Percentiles rank a stretch among this genome's conserved stretches.
Evolutionary conservation across 2,797 vertebrate species (phyloP).

Genomic region (Pelodytes ibericus): DNA sequence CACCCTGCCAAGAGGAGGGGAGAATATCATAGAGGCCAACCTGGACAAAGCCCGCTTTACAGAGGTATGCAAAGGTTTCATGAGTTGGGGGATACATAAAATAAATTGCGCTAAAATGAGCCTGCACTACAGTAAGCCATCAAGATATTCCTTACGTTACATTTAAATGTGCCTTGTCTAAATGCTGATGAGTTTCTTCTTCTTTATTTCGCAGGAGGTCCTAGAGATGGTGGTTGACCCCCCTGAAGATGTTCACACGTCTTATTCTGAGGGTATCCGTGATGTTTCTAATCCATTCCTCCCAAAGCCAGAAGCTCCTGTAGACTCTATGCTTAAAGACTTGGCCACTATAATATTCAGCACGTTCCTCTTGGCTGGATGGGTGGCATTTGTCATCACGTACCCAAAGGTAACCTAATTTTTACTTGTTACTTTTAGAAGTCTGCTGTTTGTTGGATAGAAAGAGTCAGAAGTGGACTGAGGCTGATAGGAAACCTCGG

Average conservation of each 20-base stretch:
- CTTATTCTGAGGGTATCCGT: slow-evolving; percentile 73
- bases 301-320: slow-evolving; percentile 79
- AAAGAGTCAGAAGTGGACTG: no score
- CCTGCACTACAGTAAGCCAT: no score
- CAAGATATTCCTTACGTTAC: no score
- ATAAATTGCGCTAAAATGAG: background rate
- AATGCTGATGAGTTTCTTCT: background rate
- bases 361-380: slow-evolving; percentile 93
- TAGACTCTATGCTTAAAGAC: slow-evolving; percentile 95
- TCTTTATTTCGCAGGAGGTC: slow-evolving; percentile 65
- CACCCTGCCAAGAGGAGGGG: slow-evolving; percentile 84
- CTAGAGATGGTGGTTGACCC: slow-evolving; percentile 78
- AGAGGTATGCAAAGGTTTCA: slow-evolving; percentile 51
- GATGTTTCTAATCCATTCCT: slow-evolving; percentile 67
- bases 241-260: slow-evolving; percentile 68
- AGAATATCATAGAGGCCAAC: slow-evolving; percentile 88
- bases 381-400: slow-evolving; percentile 94
- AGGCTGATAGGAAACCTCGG: background rate
- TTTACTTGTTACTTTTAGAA: background rate
- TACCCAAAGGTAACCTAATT: slow-evolving; percentile 85
- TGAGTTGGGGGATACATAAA: no score
- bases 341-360: slow-evolving; percentile 96
- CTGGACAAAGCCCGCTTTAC: slow-evolving; percentile 81
- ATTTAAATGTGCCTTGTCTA: no score
- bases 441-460: background rate